Base-by-base conservation (phyloP, 2,888 invertebrate species). In the Parnassius smintheus region DNA sequence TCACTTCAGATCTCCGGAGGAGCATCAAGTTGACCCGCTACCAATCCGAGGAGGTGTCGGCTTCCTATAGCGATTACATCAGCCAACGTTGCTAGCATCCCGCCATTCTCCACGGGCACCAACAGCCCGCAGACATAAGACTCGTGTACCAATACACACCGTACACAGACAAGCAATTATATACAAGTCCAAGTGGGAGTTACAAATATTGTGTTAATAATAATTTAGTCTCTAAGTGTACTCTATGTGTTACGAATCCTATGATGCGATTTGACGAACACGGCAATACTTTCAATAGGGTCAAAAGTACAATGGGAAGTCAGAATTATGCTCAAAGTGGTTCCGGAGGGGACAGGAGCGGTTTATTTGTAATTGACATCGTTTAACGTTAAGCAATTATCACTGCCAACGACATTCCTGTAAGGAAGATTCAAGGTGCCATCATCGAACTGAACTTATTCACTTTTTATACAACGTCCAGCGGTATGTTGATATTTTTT, bases 11-110 rank as follows among this genome's bases (percentile, higher is more conserved):
- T 62, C 93, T 96, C 78, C 94, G 98, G 63, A 95, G 96, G 77
- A 95, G 96, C 82, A 96, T 99, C 82, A 98, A 98, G 89, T 93
- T 99, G 77, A 98, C 98, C 60, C 96, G 98, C 74, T 99, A 99
- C 91, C 98, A 98, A 86, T 98, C 98, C 75, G 98, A 98, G 89
- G 98, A 98, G 92, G 94, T 98, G 66, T 96, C 97, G 52, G 96
- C 97, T 77, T 94, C 95, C 69, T 98, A 98, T 93, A 94, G 94
- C 80, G 96, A 97, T 73, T 98, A 97, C 86, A 92, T 95, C 84
- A 93, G 90, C 80, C 94, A 94, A 78, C 93, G 94, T 73, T 95
- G 95, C 95, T 96, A 96, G 95, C 95, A 94, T 93, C 93, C 90
- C 90, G 88, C 86, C 70, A 62, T 68, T 60, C 62, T 41, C 61